Evolutionary conservation across 2,113 vertebrate genomes (phyloP), one percentile per base, ranked within the genome.

Genomic region (Lasiurus cinereus): DNA sequence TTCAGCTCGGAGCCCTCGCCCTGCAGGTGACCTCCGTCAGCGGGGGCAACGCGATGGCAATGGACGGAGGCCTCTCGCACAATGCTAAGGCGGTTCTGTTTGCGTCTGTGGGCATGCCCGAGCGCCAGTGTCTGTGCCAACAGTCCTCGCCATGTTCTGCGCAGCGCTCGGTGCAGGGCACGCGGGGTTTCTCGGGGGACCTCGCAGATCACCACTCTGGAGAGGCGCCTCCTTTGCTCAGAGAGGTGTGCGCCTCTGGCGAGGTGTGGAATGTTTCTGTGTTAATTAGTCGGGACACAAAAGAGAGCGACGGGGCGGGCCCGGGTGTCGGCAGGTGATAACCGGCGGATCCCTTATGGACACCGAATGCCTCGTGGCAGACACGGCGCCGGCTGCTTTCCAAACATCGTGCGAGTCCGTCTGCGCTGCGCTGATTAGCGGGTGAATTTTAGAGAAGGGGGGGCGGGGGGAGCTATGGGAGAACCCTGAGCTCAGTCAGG

Each of bases 301-400:
- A 54, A 33, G 21, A n/a, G 29, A 11, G 0, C 14, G 9, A 72
- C 22, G 0, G 1, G 33, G 6, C 5, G 13, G 46, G 27, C 80
- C 50, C 6, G 14, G 0, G 67, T 27, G 18, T 29, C 46, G 64
- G 59, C 22, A 27, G 90, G 46, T 43, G 15, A 6, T 0, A 6
- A 2, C 8, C 31, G 84, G 14, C 0, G 2, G 10, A 0, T 62
- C 24, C 1, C 5, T 79, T 3, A 1, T 1, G 11, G 46, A 15
- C 8, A 31, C 4, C 0, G 0, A 54, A 2, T 11, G 3, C 48
- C 67, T 62, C 8, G 8, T 0, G 52, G 27, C 33, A 39, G 62
- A 43, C 73, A 1, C 14, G 3, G 21, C 10, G 64, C 33, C 3
- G 6, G 33, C 16, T 31, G 43, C 66, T 86, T 66, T 5, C 6